phyloP scores from a whole-genome alignment of 2,888 invertebrate species.

The Trichacis sp. region DNA sequence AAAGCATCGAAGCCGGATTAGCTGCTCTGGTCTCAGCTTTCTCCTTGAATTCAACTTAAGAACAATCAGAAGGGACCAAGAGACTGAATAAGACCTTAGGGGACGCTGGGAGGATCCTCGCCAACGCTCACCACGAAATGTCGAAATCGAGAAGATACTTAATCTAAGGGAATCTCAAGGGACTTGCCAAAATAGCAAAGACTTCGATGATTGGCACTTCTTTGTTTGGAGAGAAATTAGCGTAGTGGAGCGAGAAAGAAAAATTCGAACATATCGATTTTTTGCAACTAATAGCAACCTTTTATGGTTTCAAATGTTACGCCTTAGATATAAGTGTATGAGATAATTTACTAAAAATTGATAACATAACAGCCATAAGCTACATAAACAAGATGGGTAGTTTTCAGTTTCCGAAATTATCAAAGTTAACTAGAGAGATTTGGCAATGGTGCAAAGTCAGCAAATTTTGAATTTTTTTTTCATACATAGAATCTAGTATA shows the following conservation, averaged over 20 bases:
- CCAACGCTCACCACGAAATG: not conserved
- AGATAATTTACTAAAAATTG: constrained; percentile 18
- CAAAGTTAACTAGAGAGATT: constrained; percentile 12
- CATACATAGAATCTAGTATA: constrained; percentile 18
- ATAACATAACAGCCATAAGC: constrained; percentile 21
- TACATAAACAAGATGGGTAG: constrained; percentile 26
- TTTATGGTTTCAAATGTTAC: constrained; percentile 27
- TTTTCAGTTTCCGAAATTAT: constrained; percentile 16
- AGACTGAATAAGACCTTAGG: not conserved
- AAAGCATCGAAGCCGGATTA: not conserved
- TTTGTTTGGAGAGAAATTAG: not conserved
- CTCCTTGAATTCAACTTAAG: not conserved
- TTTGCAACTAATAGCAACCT: constrained; percentile 23
- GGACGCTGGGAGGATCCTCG: not conserved
- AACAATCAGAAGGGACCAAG: not conserved
- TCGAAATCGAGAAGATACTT: not conserved
- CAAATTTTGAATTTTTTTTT: constrained; percentile 14
- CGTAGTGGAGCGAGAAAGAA: constrained; percentile 14
- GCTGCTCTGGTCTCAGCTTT: not conserved
- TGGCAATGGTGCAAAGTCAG: constrained; percentile 24
- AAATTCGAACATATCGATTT: constrained; percentile 20
- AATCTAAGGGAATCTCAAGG: not conserved
- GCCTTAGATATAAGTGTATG: constrained; percentile 12
- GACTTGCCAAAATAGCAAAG: not conserved
- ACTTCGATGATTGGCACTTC: not conserved